These are phyloP conservation scores for Lucilia sericata DNA, from an alignment of 1,140 invertebrate species.

Conservation along the genomic window DNA sequence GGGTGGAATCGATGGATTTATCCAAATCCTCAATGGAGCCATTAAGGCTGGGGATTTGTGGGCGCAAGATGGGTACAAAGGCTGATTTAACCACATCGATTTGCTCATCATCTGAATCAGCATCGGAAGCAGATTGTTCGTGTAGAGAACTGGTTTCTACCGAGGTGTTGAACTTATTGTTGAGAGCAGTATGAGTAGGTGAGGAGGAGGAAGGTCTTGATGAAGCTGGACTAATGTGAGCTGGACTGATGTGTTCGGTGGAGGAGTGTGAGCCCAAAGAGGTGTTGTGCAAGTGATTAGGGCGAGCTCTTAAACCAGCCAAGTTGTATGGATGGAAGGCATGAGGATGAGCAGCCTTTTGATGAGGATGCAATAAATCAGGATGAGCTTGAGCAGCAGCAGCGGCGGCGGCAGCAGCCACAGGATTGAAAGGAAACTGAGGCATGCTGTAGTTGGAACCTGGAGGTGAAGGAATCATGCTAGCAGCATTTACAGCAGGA, in stretches of 20 bases:
- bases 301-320: constrained; percentile 58
- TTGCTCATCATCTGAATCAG: constrained; percentile 75
- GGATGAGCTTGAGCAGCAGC: constrained; percentile 65
- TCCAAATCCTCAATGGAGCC: constrained; percentile 69
- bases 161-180: constrained; percentile 68
- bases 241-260: constrained; percentile 54
- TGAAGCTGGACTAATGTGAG: constrained; percentile 70
- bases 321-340: constrained; percentile 67
- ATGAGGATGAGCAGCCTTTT: constrained; percentile 48
- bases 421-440: constrained; percentile 69
- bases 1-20: constrained; percentile 60
- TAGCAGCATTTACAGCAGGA: constrained; percentile 49
- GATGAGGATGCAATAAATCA: constrained; percentile 46
- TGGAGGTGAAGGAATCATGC: constrained; percentile 67
- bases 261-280: constrained; percentile 48
- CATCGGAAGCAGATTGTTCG: constrained; percentile 74
- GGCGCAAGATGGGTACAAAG: constrained; percentile 72
- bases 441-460: constrained; percentile 70
- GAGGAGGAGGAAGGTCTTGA: constrained; percentile 70
- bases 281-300: constrained; percentile 54
- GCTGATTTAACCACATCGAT: constrained; percentile 83
- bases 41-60: constrained; percentile 59
- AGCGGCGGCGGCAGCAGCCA: constrained; percentile 69
- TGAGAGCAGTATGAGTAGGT: constrained; percentile 67
- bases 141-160: constrained; percentile 73